A percentile compares a stretch with the other conserved stretches of the same genome.
Conservation (phyloP, 2,888 invertebrate species). For the Xestia xanthographa region DNA sequence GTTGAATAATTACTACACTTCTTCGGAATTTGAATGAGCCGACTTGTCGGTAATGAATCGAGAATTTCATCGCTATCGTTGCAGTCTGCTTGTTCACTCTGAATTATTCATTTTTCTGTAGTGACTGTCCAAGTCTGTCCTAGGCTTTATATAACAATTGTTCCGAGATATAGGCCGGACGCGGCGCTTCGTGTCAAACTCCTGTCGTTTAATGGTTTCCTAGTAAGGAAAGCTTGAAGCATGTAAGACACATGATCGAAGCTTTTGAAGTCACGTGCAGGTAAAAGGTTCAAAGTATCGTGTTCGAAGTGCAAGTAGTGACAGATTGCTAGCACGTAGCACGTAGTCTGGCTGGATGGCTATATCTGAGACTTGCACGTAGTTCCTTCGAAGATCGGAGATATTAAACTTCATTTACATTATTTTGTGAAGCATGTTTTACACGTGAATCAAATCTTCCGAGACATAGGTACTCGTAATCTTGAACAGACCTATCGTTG, state of each 20-base stretch:
- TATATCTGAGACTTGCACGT: conserved; percentile 15
- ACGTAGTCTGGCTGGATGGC: too few species aligned
- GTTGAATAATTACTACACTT: conserved; percentile 79
- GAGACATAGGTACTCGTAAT: neutral
- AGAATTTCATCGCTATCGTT: conserved; percentile 67
- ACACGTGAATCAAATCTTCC: conserved; percentile 16
- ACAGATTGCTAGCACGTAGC: conserved; percentile 50
- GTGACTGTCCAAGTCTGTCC: conserved; percentile 29
- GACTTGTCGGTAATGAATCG: conserved; percentile 69
- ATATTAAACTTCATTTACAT: conserved; percentile 21
- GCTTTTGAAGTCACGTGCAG: conserved; percentile 56
- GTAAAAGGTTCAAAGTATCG: conserved; percentile 49
- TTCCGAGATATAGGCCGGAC: conserved; percentile 29
- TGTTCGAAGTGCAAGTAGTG: conserved; percentile 50
- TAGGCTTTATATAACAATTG: conserved; percentile 18
- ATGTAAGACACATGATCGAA: conserved; percentile 48
- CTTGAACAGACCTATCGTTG: neutral
- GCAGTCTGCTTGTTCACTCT: conserved; percentile 62
- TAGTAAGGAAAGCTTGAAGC: conserved; percentile 29
- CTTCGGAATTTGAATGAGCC: conserved; percentile 73
- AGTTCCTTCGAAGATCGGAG: conserved; percentile 30
- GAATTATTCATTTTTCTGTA: conserved; percentile 62
- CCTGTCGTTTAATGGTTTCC: conserved; percentile 35
- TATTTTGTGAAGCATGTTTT: conserved; percentile 15
- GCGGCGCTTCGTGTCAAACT: conserved; percentile 44